Conservation (phyloP, 92 coral and sea anemone species). For the Umimayanthus chanpuru region DNA sequence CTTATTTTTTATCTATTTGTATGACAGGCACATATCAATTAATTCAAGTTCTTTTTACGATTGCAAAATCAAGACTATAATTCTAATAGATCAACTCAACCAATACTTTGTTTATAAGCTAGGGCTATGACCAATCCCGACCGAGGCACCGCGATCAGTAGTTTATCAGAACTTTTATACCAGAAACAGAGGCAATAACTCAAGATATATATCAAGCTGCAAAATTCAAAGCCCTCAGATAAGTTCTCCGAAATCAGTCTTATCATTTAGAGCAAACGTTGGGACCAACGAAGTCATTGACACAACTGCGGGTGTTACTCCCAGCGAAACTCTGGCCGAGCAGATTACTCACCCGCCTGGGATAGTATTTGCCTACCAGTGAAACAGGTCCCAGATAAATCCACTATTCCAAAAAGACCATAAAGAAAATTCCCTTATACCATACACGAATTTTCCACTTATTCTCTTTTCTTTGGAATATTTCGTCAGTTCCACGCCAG, state of each 20-base stretch:
- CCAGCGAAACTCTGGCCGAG: background rate
- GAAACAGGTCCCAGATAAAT: slow-evolving; percentile 25
- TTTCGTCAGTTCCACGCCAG: slow-evolving; percentile 73
- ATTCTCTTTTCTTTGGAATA: slow-evolving; percentile 61
- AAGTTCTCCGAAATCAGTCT: background rate
- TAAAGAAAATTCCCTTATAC: slow-evolving; percentile 29
- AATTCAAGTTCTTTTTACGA: background rate
- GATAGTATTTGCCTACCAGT: background rate
- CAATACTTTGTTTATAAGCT: background rate
- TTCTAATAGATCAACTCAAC: background rate
- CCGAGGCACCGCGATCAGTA: background rate
- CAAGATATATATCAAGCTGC: background rate
- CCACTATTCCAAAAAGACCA: slow-evolving; percentile 43
- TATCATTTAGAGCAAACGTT: background rate
- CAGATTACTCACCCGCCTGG: slow-evolving; percentile 38
- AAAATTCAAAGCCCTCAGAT: background rate
- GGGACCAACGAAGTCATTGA: background rate
- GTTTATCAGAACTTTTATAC: background rate
- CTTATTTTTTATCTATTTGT: too few species aligned
- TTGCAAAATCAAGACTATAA: background rate
- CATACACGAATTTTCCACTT: slow-evolving; percentile 34
- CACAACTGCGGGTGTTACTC: background rate
- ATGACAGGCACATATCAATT: too few species aligned
- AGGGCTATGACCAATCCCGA: background rate
- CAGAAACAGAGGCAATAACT: background rate